Percentiles rank a stretch among this genome's conserved stretches.
These are phyloP conservation scores for Crematogaster levior DNA, from an alignment of 2,888 invertebrate genomes.

Conservation along the genomic window DNA sequence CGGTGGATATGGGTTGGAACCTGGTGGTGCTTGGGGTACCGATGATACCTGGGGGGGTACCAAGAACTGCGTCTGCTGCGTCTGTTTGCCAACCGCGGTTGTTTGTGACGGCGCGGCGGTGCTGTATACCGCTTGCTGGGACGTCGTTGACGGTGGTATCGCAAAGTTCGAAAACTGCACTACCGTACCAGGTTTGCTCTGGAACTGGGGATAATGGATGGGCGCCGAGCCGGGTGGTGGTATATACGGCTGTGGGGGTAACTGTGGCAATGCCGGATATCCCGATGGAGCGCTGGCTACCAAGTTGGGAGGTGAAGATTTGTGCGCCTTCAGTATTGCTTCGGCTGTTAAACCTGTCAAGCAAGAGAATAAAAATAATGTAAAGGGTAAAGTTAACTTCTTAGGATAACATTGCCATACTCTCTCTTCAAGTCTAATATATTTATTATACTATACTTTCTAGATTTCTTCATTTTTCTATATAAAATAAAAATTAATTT, in stretches of 20 bases:
- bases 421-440: too few species aligned
- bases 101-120: conserved; percentile 46
- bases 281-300: conserved; percentile 62
- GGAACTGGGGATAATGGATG: conserved; percentile 81
- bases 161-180: conserved; percentile 78
- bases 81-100: conserved; percentile 32
- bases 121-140: conserved; percentile 60
- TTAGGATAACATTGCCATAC: not conserved
- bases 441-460: not conserved
- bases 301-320: conserved; percentile 73
- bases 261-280: conserved; percentile 76
- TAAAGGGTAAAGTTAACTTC: not conserved
- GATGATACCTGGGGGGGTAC: conserved; percentile 70
- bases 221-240: conserved; percentile 83
- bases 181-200: conserved; percentile 73
- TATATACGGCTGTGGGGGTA: conserved; percentile 84
- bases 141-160: conserved; percentile 62
- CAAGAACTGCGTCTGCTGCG: conserved; percentile 63
- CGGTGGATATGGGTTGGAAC: conserved; percentile 84
- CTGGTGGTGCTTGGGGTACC: conserved; percentile 84
- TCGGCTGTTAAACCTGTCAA: conserved; percentile 83
- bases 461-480: not conserved
- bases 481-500: not conserved
- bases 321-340: conserved; percentile 80
- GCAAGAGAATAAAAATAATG: not conserved